phyloP scores from a whole-genome alignment of 2,888 invertebrate species.

The Biston betularia region DNA sequence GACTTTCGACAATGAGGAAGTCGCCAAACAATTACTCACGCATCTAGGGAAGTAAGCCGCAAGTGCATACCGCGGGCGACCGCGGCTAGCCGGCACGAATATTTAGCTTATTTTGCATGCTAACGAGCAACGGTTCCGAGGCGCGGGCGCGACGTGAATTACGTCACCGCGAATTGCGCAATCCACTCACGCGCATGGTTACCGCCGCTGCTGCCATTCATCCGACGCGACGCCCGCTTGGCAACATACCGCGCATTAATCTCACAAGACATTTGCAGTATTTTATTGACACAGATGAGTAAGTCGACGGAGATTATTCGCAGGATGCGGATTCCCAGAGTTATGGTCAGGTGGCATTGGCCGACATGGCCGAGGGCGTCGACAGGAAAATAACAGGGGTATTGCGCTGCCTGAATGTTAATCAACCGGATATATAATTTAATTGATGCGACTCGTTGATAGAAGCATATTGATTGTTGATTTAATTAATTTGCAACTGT shows the following conservation, averaged over 20 bases:
- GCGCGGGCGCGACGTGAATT: conserved; percentile 68
- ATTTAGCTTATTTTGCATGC: conserved; percentile 81
- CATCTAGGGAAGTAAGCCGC: conserved; percentile 62
- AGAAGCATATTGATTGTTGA: conserved; percentile 31
- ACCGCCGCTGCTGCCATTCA: conserved; percentile 67
- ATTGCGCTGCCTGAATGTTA: conserved; percentile 38
- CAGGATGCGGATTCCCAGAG: conserved; percentile 23
- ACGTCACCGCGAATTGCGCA: conserved; percentile 74
- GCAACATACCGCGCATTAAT: conserved; percentile 64
- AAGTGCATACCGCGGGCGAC: conserved; percentile 63
- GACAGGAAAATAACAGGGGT: conserved; percentile 41
- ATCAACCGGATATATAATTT: conserved; percentile 43
- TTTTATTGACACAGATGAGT: conserved; percentile 32
- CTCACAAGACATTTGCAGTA: conserved; percentile 35
- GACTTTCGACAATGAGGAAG: conserved; percentile 48
- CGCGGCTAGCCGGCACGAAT: conserved; percentile 63
- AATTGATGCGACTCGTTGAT: conserved; percentile 27
- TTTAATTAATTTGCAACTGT: conserved; percentile 1
- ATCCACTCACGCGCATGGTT: conserved; percentile 74
- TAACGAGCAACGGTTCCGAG: conserved; percentile 62
- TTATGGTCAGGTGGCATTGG: conserved; percentile 42
- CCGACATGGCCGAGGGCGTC: conserved; percentile 27
- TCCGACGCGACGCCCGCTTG: conserved; percentile 70
- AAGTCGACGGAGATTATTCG: conserved; percentile 17
- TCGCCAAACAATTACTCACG: conserved; percentile 49